Conservation (phyloP, 2,797 vertebrate genomes). For the Cichlasoma orientale region DNA sequence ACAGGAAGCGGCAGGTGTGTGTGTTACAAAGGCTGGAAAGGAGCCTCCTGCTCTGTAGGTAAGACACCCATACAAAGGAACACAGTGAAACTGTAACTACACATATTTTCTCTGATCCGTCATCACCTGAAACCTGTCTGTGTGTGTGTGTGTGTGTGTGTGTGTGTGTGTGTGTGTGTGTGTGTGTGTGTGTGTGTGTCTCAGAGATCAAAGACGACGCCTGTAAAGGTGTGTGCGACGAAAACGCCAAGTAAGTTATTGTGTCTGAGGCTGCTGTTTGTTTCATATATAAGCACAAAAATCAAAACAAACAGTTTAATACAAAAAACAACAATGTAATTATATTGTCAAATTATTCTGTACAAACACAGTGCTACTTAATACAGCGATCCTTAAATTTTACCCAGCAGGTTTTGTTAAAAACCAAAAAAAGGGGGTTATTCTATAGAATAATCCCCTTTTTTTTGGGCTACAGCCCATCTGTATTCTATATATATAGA, state of each 20-base stretch:
- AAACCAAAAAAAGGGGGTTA: not conserved
- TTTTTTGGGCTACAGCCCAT: too few relatives aligned
- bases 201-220: slow-evolving; percentile 84
- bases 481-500: too few relatives aligned
- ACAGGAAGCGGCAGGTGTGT: slow-evolving; percentile 86
- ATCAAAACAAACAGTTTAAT: not conserved
- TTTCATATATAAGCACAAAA: not conserved
- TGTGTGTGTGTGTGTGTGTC: slow-evolving; percentile 9
- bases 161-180: slow-evolving; percentile 31
- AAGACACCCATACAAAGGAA: slow-evolving; percentile 13
- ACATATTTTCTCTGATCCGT: not conserved
- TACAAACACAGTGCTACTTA: not conserved
- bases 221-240: slow-evolving; percentile 85
- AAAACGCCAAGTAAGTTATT: slow-evolving; percentile 89
- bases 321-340: too few relatives aligned
- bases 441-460: too few relatives aligned
- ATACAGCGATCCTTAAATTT: not conserved
- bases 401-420: not conserved
- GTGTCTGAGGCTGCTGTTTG: not conserved
- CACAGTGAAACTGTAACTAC: not conserved
- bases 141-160: slow-evolving; percentile 18
- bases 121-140: slow-evolving; percentile 11
- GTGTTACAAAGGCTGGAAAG: slow-evolving; percentile 92
- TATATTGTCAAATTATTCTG: not conserved
- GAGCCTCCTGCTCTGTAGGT: slow-evolving; percentile 86